Conservation (phyloP, 1,140 invertebrate species). For the Odontomachus brunneus region DNA sequence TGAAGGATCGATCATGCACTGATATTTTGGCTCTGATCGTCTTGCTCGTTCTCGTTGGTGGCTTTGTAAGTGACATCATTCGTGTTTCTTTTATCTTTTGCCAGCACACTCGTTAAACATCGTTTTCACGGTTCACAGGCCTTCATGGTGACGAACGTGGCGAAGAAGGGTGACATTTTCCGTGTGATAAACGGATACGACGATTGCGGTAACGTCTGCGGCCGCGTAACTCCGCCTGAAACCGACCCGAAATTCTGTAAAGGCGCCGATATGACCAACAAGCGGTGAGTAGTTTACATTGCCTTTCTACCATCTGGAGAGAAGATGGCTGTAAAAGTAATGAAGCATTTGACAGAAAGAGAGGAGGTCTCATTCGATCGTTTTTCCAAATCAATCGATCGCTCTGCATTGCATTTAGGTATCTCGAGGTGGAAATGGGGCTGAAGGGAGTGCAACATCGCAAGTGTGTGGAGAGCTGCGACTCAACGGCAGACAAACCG, state of each 20-base stretch:
- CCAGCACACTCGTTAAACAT: neutral
- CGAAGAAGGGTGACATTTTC: slow-evolving; percentile 86
- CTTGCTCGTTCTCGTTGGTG: slow-evolving; percentile 84
- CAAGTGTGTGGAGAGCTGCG: slow-evolving; percentile 85
- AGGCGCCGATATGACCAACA: slow-evolving; percentile 83
- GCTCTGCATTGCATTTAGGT: slow-evolving; percentile 75
- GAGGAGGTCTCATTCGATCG: too few relatives aligned
- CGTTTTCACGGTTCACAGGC: slow-evolving; percentile 79
- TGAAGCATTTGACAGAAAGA: too few relatives aligned
- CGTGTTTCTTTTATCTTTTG: neutral
- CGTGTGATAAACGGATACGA: slow-evolving; percentile 89
- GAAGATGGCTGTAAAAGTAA: too few relatives aligned
- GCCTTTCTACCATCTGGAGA: too few relatives aligned
- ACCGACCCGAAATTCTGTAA: slow-evolving; percentile 82
- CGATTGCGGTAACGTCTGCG: slow-evolving; percentile 89
- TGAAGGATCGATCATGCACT: slow-evolving; percentile 86
- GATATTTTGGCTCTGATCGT: slow-evolving; percentile 87
- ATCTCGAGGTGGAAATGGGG: slow-evolving; percentile 77
- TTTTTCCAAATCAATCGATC: neutral
- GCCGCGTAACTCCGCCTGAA: slow-evolving; percentile 81
- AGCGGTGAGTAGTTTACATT: slow-evolving; percentile 82
- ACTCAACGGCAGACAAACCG: slow-evolving; percentile 68
- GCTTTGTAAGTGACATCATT: slow-evolving; percentile 85
- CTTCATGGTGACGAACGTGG: slow-evolving; percentile 84
- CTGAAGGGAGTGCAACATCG: slow-evolving; percentile 78